Base-by-base conservation (phyloP, 2,888 invertebrate genomes). In the Macropis europaea region DNA sequence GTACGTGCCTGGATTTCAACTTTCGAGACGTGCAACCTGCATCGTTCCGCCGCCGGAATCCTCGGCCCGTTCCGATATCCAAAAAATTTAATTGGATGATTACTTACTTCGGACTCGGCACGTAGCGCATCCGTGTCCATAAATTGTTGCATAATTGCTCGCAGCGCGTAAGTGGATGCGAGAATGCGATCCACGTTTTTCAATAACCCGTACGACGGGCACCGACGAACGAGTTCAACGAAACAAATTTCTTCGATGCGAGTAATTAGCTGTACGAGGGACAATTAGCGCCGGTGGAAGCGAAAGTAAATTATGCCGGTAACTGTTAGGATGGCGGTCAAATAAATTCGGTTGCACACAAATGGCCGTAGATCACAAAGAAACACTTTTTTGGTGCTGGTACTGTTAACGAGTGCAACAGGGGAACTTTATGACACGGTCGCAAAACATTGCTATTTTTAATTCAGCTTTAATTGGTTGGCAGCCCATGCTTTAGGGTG, bases 1-100 rank as follows among this genome's bases (percentile, higher is more conserved):
- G 75, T 83, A 85, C 86, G 86, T 84, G 86, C 80, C 61, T 82
- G 68, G 84, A 77, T 78, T 86, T 75, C 77, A 63, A 77, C 77
- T 68, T 7, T 15, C 22, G 42, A 57, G 63, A 28, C 56, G 42
- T 26, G 34, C 66, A 52, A 19, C 53, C 47, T 34, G 47, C 36
- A 26, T 28, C 26, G 32, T 17, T 5, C 22, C 28, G 4, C n/a
- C 28, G 13, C 17, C 4, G 26, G 45, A 19, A 40, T 43, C 36
- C 48, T 24, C 6, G 32, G n/a, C 13, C 17, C 13, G 45, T 19
- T 15, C 15, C 45, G 73, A 54, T 59, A 50, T 64, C 30, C 40
- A 50, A 72, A 72, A 60, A 72, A 72, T 30, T 53, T 57, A 56
- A 64, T 66, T 72, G 59, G 47, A 59, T 73, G 53, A 73, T 73